Percentiles rank a stretch among this genome's conserved stretches.
Evolutionary conservation across 2,888 invertebrate species (phyloP).

Genomic region (Drosophila borborema): DNA sequence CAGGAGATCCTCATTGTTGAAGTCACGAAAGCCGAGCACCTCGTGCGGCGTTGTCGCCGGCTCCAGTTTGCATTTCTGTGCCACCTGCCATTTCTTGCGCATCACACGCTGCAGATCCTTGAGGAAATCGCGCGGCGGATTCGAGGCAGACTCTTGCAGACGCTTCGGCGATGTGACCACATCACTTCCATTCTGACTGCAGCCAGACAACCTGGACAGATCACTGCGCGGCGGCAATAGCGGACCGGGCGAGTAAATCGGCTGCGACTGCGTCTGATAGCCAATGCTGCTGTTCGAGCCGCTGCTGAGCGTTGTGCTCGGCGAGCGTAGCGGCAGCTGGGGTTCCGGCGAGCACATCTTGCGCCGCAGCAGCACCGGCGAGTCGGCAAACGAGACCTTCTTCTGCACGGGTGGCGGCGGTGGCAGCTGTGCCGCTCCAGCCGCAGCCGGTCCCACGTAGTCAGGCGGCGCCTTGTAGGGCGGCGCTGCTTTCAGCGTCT

Average conservation of each 20-base stretch:
- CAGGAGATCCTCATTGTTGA: constrained; percentile 87
- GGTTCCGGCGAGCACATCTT: constrained; percentile 85
- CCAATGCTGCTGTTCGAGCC: background rate
- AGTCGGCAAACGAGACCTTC: constrained; percentile 85
- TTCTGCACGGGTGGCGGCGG: constrained; percentile 73
- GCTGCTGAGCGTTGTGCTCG: constrained; percentile 62
- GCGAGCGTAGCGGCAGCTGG: constrained; percentile 67
- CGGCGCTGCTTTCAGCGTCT: constrained; percentile 78
- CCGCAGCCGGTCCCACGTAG: constrained; percentile 74
- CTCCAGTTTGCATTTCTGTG: constrained; percentile 95
- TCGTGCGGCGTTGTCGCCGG: constrained; percentile 95
- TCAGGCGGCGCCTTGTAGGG: constrained; percentile 85
- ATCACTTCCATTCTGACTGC: constrained; percentile 75
- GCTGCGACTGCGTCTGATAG: constrained; percentile 52
- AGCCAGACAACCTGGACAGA: constrained; percentile 89
- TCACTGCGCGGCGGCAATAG: constrained; percentile 92
- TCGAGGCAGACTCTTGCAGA: constrained; percentile 89
- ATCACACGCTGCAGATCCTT: constrained; percentile 96
- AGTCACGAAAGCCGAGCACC: constrained; percentile 95
- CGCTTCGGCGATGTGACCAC: constrained; percentile 91
- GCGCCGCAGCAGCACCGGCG: constrained; percentile 84
- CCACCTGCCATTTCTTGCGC: constrained; percentile 97
- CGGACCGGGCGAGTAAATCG: constrained; percentile 85
- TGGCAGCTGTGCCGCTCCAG: constrained; percentile 12
- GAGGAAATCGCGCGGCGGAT: constrained; percentile 92